Evolutionary conservation across 2,797 vertebrate species (phyloP).

Genomic region (Vultur gryphus): DNA sequence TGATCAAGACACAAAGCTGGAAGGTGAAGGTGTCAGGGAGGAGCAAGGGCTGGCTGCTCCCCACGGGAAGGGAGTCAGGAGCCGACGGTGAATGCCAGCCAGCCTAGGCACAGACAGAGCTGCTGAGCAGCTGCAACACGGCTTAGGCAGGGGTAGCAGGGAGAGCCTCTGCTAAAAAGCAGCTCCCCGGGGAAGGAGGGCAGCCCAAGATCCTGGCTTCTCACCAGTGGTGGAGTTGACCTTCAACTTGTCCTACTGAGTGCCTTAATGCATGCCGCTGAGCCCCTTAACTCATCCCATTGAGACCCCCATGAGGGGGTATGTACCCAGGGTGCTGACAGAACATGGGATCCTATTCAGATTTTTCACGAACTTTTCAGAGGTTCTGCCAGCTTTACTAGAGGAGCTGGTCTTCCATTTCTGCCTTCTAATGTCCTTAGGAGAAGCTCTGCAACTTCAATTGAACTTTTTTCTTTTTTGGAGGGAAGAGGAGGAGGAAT

Average conservation of each 20-base stretch:
- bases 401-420: not conserved
- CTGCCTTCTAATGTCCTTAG: not conserved
- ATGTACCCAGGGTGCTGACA: not conserved
- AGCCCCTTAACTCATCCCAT: not conserved
- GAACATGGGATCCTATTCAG: not conserved
- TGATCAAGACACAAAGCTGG: not conserved
- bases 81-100: not conserved
- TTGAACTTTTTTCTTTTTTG: not conserved
- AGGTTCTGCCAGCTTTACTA: not conserved
- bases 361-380: not conserved
- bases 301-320: accelerated
- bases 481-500: not conserved
- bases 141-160: not conserved
- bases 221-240: not conserved
- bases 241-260: not conserved
- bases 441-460: not conserved
- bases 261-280: accelerated
- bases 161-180: not conserved
- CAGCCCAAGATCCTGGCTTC: not conserved
- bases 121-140: not conserved
- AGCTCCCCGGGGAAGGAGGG: not conserved
- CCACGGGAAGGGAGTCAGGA: not conserved
- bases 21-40: not conserved
- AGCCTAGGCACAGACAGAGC: too few species aligned
- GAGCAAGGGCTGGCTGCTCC: not conserved